Conservation (phyloP, 2,797 vertebrate species). For the Cyclura pinguis region DNA sequence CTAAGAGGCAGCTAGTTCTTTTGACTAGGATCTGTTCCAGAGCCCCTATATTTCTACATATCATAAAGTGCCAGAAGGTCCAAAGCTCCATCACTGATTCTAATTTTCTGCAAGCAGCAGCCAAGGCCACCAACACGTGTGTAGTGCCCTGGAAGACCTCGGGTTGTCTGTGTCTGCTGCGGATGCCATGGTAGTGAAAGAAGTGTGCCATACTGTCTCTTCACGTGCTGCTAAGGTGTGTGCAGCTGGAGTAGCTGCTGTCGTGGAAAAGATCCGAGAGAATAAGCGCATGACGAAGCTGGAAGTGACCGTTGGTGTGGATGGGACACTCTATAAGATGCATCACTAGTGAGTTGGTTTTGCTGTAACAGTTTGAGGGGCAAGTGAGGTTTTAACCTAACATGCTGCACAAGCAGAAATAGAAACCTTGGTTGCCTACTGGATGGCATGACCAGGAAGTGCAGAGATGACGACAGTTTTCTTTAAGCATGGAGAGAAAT, state of each 20-base stretch:
- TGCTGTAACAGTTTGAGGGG: not conserved
- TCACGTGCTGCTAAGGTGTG: constrained; percentile 78
- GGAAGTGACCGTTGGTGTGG: constrained; percentile 76
- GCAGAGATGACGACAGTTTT: not conserved
- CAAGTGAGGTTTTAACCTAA: not conserved
- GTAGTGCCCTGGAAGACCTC: constrained; percentile 70
- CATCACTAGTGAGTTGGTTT: constrained; percentile 77
- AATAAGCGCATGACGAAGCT: constrained; percentile 69
- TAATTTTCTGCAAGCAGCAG: constrained; percentile 62
- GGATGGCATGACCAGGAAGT: not conserved
- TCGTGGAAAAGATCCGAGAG: constrained; percentile 82
- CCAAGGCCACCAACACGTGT: constrained; percentile 72
- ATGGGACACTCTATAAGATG: constrained; percentile 82
- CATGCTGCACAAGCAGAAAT: not conserved
- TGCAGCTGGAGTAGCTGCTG: constrained; percentile 76
- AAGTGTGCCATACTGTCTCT: constrained; percentile 79
- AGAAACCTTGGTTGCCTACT: not conserved
- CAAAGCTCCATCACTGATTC: not conserved
- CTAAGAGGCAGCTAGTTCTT: not conserved
- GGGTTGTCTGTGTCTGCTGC: constrained; percentile 73
- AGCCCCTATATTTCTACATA: not conserved
- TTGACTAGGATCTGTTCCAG: not conserved
- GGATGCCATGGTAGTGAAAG: constrained; percentile 75
- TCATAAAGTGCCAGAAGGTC: not conserved
- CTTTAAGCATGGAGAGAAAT: not conserved